Evolutionary conservation across 2,888 invertebrate genomes (phyloP).

Genomic region (Abrostola tripartita): DNA sequence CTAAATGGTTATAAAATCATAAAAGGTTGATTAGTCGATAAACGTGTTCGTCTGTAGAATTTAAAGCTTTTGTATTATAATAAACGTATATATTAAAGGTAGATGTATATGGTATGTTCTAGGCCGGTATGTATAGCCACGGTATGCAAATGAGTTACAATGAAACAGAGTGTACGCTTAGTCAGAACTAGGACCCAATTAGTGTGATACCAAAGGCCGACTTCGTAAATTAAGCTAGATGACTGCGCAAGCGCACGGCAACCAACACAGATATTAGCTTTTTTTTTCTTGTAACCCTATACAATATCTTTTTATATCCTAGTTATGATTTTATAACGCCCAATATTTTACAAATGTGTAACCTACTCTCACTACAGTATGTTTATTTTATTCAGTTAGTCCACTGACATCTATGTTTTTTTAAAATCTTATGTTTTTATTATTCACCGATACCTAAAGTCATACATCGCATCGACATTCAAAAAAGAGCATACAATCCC

Average conservation of each 20-base stretch:
- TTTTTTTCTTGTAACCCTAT: conserved; percentile 35
- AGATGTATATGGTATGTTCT: conserved; percentile 11
- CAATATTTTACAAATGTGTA: conserved; percentile 16
- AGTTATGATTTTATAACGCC: conserved; percentile 36
- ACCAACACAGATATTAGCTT: conserved; percentile 38
- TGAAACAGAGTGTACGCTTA: conserved; percentile 47
- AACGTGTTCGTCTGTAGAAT: conserved; percentile 21
- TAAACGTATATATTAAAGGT: conserved; percentile 23
- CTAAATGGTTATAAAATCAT: conserved; percentile 51
- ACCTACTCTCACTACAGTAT: too few relatives aligned
- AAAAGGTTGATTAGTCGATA: conserved; percentile 49
- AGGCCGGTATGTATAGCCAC: conserved; percentile 21
- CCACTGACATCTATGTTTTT: too few relatives aligned
- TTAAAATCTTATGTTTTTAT: too few relatives aligned
- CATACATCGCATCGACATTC: conserved; percentile 12
- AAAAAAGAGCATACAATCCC: conserved; percentile 13
- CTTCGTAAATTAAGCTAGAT: conserved; percentile 48
- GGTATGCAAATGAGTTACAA: conserved; percentile 52
- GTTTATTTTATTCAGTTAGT: too few relatives aligned
- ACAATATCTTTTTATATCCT: conserved; percentile 48
- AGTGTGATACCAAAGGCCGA: conserved; percentile 47
- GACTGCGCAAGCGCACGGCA: conserved; percentile 29
- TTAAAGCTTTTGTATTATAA: conserved; percentile 23
- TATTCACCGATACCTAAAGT: conserved; percentile 6
- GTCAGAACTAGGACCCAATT: conserved; percentile 55